Evolutionary conservation across 2,113 vertebrate genomes (phyloP).

Genomic region (Cinclus cinclus): DNA sequence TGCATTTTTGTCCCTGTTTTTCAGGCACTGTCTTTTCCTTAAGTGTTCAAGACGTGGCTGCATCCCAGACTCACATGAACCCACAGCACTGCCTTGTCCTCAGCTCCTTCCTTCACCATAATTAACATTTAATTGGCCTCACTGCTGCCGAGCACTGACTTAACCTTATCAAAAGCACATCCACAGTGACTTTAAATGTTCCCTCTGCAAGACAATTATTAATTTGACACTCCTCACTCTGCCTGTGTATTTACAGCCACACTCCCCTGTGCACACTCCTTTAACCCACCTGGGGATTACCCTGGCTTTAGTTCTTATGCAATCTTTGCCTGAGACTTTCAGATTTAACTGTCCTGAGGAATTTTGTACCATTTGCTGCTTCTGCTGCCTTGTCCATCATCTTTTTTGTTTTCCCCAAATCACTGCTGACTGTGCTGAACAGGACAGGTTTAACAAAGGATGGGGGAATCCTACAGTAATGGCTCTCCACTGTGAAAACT

Average conservation of each 20-base stretch:
- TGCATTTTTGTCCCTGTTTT: background rate
- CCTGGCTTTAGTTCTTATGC: background rate
- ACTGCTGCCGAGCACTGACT: slow-evolving; percentile 30
- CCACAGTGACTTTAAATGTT: slow-evolving; percentile 9
- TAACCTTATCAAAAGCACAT: slow-evolving; percentile 45
- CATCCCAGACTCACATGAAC: background rate
- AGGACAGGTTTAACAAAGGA: background rate
- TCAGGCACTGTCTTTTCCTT: background rate
- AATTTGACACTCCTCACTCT: slow-evolving; percentile 1
- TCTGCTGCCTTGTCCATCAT: background rate
- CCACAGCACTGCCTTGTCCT: background rate
- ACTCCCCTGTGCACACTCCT: background rate
- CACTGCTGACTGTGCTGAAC: background rate
- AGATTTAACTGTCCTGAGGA: slow-evolving; percentile 6
- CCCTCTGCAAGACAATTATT: slow-evolving; percentile 9
- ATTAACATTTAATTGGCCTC: slow-evolving; percentile 58
- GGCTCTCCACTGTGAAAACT: background rate
- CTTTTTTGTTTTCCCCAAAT: background rate
- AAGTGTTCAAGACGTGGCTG: background rate
- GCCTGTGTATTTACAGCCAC: slow-evolving; percentile 6
- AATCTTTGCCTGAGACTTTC: slow-evolving; percentile 3
- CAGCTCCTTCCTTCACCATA: slow-evolving; percentile 15
- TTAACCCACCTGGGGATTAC: background rate
- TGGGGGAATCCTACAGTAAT: background rate
- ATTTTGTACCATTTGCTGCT: slow-evolving; percentile 1